Evolutionary conservation across 2,888 invertebrate species (phyloP), one percentile per base, ranked within the genome.

Genomic region (Proisotoma minuta): DNA sequence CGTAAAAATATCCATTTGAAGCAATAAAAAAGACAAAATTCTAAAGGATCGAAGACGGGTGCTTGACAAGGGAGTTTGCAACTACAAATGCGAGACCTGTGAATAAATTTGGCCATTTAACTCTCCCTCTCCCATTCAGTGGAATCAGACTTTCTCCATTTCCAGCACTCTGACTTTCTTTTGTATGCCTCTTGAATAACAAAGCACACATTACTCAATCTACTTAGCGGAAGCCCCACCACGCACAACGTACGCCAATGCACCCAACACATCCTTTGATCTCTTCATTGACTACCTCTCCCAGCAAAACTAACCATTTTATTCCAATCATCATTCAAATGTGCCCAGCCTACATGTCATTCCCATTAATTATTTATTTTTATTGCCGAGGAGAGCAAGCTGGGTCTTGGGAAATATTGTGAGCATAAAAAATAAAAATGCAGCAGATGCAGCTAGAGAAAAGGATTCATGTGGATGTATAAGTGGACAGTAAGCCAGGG

Each of bases 51-150:
- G 57, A 60, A 60, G 66, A 66, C 63, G 65, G 61, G 61, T 66
- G 65, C 68, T 70, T 68, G 71, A 68, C 68, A 70, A 68, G 63
- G 59, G 63, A 69, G 66, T 71, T 71, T 62, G 69, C 70, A 70
- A 67, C 68, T 72, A 70, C 73, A 70, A 71, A 70, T 73, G 72
- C 65, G 63, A 69, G 68, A 67, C 59, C 64, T 71, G 70, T 73
- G 73, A 73, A 73, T 73, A 73, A 70, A 71, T 72, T 71, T 68
- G 66, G 65, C 73, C 69, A 67, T 72, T 69, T 70, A 63, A 54
- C 53, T 56, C 53, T 52, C 51, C 57, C 52, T 51, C 29, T 26
- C 39, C 39, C 15, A 5, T n/a, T 26, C 47, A 24, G 20, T 27
- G 43, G 61, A 66, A 69, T 69, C 64, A 69, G 66, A 69, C 66